A percentile compares a stretch with the other conserved stretches of the same genome.
Conservation (phyloP, 1,140 invertebrate genomes). For the Reticulitermes speratus region DNA sequence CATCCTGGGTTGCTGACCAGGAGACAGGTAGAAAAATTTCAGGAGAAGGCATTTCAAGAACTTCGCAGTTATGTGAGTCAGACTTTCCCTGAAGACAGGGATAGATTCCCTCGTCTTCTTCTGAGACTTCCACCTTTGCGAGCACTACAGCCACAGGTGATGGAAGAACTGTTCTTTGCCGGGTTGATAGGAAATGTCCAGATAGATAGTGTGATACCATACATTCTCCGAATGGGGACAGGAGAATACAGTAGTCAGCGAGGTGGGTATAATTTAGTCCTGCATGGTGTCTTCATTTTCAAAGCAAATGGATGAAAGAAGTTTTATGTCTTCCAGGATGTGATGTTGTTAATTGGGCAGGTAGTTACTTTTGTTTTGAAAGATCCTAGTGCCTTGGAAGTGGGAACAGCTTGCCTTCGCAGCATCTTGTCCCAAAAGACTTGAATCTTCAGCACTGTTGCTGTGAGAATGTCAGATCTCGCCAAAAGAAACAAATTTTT, state of each 20-base stretch:
- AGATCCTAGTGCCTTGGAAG: not conserved
- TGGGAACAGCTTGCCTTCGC: not conserved
- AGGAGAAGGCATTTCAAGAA: slow-evolving; percentile 72
- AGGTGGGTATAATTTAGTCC: slow-evolving; percentile 15
- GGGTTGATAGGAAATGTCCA: slow-evolving; percentile 89
- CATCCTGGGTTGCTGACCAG: slow-evolving; percentile 43
- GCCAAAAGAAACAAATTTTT: not conserved
- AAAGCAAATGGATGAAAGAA: not conserved
- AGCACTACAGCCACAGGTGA: slow-evolving; percentile 70
- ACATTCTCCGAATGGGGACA: slow-evolving; percentile 64
- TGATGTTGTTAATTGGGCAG: not conserved
- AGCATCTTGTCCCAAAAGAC: not conserved
- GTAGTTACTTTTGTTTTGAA: not conserved
- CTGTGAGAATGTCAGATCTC: not conserved
- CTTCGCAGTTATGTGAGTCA: slow-evolving; percentile 59
- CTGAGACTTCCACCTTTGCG: slow-evolving; percentile 75
- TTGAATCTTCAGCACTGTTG: not conserved
- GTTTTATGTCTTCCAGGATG: not conserved
- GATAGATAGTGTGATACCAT: slow-evolving; percentile 90
- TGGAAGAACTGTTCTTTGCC: slow-evolving; percentile 92
- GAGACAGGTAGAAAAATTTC: slow-evolving; percentile 62
- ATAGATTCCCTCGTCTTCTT: slow-evolving; percentile 66
- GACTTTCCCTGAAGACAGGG: slow-evolving; percentile 52
- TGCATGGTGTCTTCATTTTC: not conserved
- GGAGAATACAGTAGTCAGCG: slow-evolving; percentile 30